Evolutionary conservation across 1,140 invertebrate genomes (phyloP), one percentile per base, ranked within the genome.

Genomic region (Drosophila pallidifrons): DNA sequence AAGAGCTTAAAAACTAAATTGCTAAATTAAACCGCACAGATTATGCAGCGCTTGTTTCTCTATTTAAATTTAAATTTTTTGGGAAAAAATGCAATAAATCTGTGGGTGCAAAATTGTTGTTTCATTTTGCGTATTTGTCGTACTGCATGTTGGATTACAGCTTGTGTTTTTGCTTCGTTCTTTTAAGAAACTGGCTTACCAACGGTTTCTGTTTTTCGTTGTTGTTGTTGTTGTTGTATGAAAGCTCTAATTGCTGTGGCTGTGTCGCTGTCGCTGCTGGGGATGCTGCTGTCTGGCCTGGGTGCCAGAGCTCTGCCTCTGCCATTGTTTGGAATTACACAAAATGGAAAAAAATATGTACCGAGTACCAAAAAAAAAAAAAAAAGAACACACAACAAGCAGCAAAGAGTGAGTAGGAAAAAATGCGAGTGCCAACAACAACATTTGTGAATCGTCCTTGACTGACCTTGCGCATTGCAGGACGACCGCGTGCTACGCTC

Each of bases 381-480:
- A 59, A n/a, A 59, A 59, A 59, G 16, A 47, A 59, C 38, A 25
- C 11, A 3, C 20, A 38, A 11, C 20, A 38, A 38, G 15, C 25
- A 30, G 25, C 28, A 60, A 47, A 43, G 20, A 59, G 28, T 35
- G n/a, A 57, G 28, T 32, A 45, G 38, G 38, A 41, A 57, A 57
- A 54, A 54, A 54, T 54, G 7, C 30, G 51, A 43, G 11, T n/a
- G 46, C 20, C 25, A 63, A 73, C 66, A 66, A 55, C 72, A 82
- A 89, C 77, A 83, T 80, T 88, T 83, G 85, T 61, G 57, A 57
- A n/a, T 83, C 85, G 81, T 88, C 80, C 85, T 88, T 89, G 83
- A 47, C 45, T 88, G 83, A 89, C 83, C 83, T 88, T 88, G 83
- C 64, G 74, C 79, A 52, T 57, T 79, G 66, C 79, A 76, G 76